A percentile compares a stretch with the other conserved stretches of the same genome.
These are phyloP conservation scores for Neodontobutis hainanensis DNA, from an alignment of 2,113 vertebrate genomes.

Conservation along the genomic window DNA sequence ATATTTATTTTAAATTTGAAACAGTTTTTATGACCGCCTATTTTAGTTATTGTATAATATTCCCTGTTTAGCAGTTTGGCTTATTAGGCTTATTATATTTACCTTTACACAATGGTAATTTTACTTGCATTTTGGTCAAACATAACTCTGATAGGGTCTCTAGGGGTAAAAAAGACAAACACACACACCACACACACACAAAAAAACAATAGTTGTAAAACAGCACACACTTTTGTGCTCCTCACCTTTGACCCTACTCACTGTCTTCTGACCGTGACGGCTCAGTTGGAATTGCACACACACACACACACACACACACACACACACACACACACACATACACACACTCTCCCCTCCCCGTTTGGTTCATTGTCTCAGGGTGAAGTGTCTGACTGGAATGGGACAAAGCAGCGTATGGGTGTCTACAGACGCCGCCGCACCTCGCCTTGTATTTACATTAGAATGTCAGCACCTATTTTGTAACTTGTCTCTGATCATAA, in stretches of 20 bases:
- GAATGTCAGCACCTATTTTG: conserved; percentile 78
- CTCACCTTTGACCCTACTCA: conserved; percentile 53
- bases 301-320: too few relatives aligned
- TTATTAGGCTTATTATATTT: conserved; percentile 15
- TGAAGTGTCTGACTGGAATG: conserved; percentile 84
- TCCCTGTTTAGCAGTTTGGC: neutral
- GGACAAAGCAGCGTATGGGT: conserved; percentile 83
- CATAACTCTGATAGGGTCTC: conserved; percentile 17
- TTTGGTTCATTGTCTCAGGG: conserved; percentile 85
- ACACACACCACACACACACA: conserved; percentile 26
- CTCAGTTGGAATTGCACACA: conserved; percentile 69
- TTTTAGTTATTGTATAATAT: conserved; percentile 21
- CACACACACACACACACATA: conserved; percentile 1
- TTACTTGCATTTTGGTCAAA: conserved; percentile 29
- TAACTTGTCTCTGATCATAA: conserved; percentile 14
- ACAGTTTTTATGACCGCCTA: neutral
- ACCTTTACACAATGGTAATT: conserved; percentile 32
- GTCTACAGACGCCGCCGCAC: conserved; percentile 67
- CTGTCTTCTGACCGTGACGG: conserved; percentile 73
- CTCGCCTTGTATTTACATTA: conserved; percentile 83
- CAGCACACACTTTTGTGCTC: conserved; percentile 20
- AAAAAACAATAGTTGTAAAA: neutral
- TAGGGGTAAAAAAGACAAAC: conserved; percentile 12
- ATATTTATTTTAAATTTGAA: conserved; percentile 16
- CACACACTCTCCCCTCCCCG: neutral